These are phyloP conservation scores for Tachypleus tridentatus DNA, from an alignment of 1,140 invertebrate species.

Conservation along the genomic window DNA sequence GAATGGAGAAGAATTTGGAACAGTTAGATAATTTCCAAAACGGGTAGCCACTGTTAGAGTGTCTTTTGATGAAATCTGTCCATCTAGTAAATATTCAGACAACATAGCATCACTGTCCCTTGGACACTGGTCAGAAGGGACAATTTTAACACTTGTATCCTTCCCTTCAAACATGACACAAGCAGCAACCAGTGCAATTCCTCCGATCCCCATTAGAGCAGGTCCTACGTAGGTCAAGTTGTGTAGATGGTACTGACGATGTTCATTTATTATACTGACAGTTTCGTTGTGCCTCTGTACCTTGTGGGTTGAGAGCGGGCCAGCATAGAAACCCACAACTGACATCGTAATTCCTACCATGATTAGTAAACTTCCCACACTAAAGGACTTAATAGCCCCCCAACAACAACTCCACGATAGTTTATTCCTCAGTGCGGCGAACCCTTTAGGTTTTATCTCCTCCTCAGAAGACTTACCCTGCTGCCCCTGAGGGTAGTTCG, in stretches of 20 bases:
- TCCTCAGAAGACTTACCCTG: neutral
- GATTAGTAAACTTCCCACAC: constrained; percentile 67
- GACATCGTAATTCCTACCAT: constrained; percentile 76
- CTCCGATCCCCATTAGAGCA: constrained; percentile 84
- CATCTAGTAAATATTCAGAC: constrained; percentile 9
- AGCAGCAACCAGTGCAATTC: constrained; percentile 81
- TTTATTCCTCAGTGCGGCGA: constrained; percentile 12
- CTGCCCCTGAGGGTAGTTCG: constrained; percentile 12
- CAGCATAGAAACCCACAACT: constrained; percentile 60
- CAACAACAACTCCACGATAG: constrained; percentile 50
- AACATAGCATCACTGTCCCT: constrained; percentile 6
- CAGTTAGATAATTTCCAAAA: constrained; percentile 10
- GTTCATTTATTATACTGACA: constrained; percentile 36
- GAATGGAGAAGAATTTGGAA: constrained; percentile 5
- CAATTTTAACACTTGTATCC: constrained; percentile 17
- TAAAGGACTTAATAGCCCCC: constrained; percentile 77
- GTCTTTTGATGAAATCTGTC: constrained; percentile 10
- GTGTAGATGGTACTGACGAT: constrained; percentile 50
- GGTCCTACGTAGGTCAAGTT: constrained; percentile 83
- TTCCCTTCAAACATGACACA: constrained; percentile 57
- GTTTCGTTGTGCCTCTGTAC: constrained; percentile 68
- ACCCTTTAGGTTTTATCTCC: constrained; percentile 14
- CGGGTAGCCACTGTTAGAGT: constrained; percentile 5
- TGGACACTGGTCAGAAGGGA: constrained; percentile 6
- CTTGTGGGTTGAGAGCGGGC: constrained; percentile 62